Evolutionary conservation across 2,113 vertebrate genomes (phyloP), one percentile per base, ranked within the genome.

Genomic region (Poeciliopsis retropinna): DNA sequence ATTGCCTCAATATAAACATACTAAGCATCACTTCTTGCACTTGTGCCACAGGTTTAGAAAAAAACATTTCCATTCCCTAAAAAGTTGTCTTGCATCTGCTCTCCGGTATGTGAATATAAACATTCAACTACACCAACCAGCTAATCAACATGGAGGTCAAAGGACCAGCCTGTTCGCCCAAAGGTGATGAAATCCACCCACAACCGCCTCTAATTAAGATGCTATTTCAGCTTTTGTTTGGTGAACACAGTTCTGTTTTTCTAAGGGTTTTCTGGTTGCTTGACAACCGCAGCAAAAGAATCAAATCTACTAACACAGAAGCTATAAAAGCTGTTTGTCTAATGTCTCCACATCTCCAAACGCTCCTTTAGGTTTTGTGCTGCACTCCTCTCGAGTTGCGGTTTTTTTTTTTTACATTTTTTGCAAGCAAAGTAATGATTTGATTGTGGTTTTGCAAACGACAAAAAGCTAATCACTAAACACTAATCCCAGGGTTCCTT

Each of bases 171-270:
- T 12, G 57, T 30, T 17, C 5, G 37, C 44, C 32, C 54, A 4
- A 60, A 47, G 30, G n/a, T 72, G 41, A 62, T 61, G 22, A 67
- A 73, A 73, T 64, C 31, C 32, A 69, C 22, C 37, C 64, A 73
- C 41, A 5, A 57, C 27, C 27, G 60, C 39, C 73, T 73, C 64
- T 62, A 68, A 79, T 73, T 37, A 64, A 69, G 71, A 64, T 41
- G 39, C 29, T 28, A 1, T 72, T 29, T 68, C 29, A 51, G 19
- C 29, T 44, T 70, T 64, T 64, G 15, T 44, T 39, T 69, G 29
- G 14, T 37, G 51, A 41, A 51, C 29, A 29, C 51, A 39, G 27
- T 39, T 31, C 63, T 39, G 60, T 32, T 32, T 39, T 15, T 47
- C 29, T 30, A 44, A 30, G 37, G 41, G 1, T 75, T 17, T 12